Evolutionary conservation across 2,888 invertebrate genomes (phyloP).

Genomic region (Tinea pellionella): DNA sequence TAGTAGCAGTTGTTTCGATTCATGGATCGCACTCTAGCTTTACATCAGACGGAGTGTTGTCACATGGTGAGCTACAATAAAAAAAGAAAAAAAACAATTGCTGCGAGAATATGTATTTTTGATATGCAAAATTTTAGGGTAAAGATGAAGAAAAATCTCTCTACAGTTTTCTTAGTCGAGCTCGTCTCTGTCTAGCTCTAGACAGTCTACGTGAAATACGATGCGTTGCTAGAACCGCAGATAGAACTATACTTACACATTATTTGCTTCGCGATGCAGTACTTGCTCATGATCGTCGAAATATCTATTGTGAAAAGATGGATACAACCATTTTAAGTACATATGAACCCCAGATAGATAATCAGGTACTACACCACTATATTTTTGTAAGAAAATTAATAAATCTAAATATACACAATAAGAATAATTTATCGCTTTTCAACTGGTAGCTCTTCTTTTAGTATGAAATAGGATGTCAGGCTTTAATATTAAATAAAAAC

Average conservation of each 20-base stretch:
- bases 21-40: too few species aligned
- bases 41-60: too few species aligned
- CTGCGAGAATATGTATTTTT: too few species aligned
- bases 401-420: too few species aligned
- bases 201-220: conserved; percentile 43
- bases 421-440: too few species aligned
- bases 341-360: conserved; percentile 31
- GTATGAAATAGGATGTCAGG: too few species aligned
- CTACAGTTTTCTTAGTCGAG: conserved; percentile 43
- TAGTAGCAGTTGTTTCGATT: too few species aligned
- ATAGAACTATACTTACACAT: conserved; percentile 30
- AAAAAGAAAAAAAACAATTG: too few species aligned
- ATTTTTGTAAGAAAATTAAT: too few species aligned
- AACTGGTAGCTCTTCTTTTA: too few species aligned
- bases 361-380: conserved; percentile 32
- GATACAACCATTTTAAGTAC: background rate
- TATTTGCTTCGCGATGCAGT: conserved; percentile 39
- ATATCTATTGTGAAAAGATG: background rate
- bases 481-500: too few species aligned
- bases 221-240: conserved; percentile 32
- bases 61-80: too few species aligned
- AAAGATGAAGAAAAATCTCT: conserved; percentile 35
- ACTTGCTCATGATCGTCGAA: conserved; percentile 30
- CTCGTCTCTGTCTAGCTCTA: conserved; percentile 42
- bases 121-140: background rate